Conservation (phyloP, 2,888 invertebrate genomes). For the Drosophila percnosoma region DNA sequence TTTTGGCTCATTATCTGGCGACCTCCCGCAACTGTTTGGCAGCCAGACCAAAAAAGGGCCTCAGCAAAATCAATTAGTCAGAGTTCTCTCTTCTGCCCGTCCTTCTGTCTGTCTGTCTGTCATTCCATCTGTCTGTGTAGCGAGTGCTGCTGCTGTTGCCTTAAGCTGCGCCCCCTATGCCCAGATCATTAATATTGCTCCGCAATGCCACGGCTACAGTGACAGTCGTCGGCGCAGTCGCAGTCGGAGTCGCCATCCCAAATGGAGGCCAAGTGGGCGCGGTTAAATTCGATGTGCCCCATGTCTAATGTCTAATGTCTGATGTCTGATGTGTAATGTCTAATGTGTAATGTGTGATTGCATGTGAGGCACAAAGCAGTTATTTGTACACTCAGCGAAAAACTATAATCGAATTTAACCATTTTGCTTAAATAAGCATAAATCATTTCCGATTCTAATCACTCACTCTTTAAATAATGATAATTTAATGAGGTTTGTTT, state of each 20-base stretch:
- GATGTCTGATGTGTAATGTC: constrained; percentile 8
- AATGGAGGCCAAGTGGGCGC: constrained; percentile 54
- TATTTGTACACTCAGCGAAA: constrained; percentile 3
- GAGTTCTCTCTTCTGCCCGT: constrained; percentile 29
- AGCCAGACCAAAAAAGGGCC: constrained; percentile 35
- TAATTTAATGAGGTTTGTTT: neutral
- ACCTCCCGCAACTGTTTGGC: constrained; percentile 54
- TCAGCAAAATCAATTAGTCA: constrained; percentile 72
- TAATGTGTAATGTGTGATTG: constrained; percentile 21
- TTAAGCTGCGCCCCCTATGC: constrained; percentile 52
- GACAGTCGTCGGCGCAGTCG: constrained; percentile 30
- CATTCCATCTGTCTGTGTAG: neutral
- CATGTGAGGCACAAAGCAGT: constrained; percentile 13
- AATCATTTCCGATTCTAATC: neutral
- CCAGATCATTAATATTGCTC: constrained; percentile 61
- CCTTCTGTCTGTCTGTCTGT: neutral
- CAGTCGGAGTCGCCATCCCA: constrained; percentile 18
- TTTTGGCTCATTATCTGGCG: constrained; percentile 46
- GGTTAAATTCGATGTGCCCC: constrained; percentile 20
- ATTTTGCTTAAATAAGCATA: neutral
- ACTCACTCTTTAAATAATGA: neutral
- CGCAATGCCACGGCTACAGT: constrained; percentile 39
- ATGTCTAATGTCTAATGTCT: constrained; percentile 12
- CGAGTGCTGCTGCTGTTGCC: constrained; percentile 21
- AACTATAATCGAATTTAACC: neutral